Base-by-base conservation (phyloP, 2,888 invertebrate species). In the Smittia aterrima region DNA sequence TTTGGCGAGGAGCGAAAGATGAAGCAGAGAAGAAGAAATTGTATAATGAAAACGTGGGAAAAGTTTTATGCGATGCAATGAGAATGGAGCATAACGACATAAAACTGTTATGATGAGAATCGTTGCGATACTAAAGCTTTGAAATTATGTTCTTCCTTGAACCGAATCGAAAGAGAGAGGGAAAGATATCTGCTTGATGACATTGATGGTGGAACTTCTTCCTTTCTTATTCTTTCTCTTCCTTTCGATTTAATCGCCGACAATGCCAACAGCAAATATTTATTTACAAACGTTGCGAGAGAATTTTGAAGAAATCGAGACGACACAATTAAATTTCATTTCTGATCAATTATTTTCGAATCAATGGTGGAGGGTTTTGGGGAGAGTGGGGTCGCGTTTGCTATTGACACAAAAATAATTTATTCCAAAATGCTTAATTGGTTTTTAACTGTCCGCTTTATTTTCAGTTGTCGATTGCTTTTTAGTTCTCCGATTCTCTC, bases 21-120 rank as follows among this genome's bases (percentile, higher is more conserved):
- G 47, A 47, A 47, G 47, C 47, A 47, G 16, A 47, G 11, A 6
- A n/a, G 9, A 38, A 7, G 9, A 47, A n/a, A 16, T 47, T 47
- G 47, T 32, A 47, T 47, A 47, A 47, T 47, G 47, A 47, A 47
- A 47, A 47, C 47, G 47, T 47, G 47, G 47, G 47, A 47, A 47
- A 47, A 47, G 2, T 47, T 47, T 47, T 47, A 47, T 47, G 47
- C n/a, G 47, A 47, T 47, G 47, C 47, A 47, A 47, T 47, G 47
- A 47, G 47, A 47, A 16, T n/a, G 16, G 16, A n/a, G 47, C n/a
- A 47, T n/a, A 47, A 47, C 16, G 47, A 47, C 47, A 47, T 16
- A 16, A 47, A 47, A 47, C 16, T 16, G 16, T 47, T 47, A 16
- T 16, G 47, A 47, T n/a, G 16, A 47, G 32, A 32, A 32, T 32